Base-by-base conservation (phyloP, 1,140 invertebrate species). In the Caenorhabditis inopinata region DNA sequence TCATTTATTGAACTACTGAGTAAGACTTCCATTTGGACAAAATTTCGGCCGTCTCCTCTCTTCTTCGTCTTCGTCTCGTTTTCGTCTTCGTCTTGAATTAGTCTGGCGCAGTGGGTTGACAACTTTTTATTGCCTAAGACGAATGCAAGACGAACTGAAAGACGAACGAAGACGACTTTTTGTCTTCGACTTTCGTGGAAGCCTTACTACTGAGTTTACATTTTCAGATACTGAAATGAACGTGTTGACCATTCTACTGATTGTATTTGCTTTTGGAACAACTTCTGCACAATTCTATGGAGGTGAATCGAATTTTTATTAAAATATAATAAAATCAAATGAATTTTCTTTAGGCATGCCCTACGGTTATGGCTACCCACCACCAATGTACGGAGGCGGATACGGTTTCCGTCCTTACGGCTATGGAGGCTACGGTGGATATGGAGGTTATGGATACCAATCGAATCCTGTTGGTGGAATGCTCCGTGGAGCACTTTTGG, bases 401-500 rank as follows among this genome's bases (percentile, higher is more conserved):
- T 58, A 58, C n/a, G 58, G 58, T 11, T 42, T 9, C 1, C 58
- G 25, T 51, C 48, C 48, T 23, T 51, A 51, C n/a, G 48, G 48
- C 35, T 38, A 68, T 38, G 58, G 58, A 32, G 58, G 58, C n/a
- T 68, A 68, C 38, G 58, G 58, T 14, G 25, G 25, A 11, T 58
- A 58, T 32, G 51, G 51, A 14, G 51, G 51, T 16, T 58, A 58
- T 58, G 51, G 51, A 2, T 68, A 68, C 12, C 58, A 32, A 4
- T 32, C 58, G 6, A 68, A 68, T 38, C 58, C 58, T 38, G 58
- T 68, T 68, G 58, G 58, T 38, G 58, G 58, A 68, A 68, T 68
- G 58, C 58, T 68, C 23, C 58, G 51, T 14, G 51, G 51, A 58
- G 51, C 51, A 32, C 16, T 58, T 2, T 32, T 68, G 58, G 58